Evolutionary conservation across 2,888 invertebrate genomes (phyloP).

Genomic region (Achlya flavicornis): DNA sequence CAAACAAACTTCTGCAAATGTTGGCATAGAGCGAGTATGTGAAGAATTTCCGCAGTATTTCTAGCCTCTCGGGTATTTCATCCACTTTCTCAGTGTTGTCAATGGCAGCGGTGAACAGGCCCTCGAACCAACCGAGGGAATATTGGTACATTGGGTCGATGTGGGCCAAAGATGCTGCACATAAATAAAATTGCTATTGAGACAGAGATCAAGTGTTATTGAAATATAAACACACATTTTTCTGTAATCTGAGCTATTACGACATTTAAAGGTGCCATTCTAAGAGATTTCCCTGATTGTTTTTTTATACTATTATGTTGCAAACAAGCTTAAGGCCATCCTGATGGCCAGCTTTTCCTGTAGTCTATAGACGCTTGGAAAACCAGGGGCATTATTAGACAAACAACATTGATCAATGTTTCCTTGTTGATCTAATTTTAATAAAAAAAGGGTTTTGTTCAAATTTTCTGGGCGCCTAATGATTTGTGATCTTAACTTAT

Average conservation of each 20-base stretch:
- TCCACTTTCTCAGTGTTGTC: conserved; percentile 94
- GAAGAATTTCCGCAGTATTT: conserved; percentile 90
- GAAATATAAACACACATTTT: no score
- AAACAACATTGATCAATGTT: not conserved
- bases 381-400: no score
- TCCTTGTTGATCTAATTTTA: not conserved
- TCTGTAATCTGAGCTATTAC: no score
- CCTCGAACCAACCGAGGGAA: conserved; percentile 96
- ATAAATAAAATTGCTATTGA: conserved; percentile 3
- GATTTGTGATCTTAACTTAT: not conserved
- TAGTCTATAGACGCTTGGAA: no score
- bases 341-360: no score
- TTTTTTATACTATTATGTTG: no score
- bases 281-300: no score
- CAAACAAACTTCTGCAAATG: conserved; percentile 96
- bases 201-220: no score
- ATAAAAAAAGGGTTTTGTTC: no score
- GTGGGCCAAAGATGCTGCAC: conserved; percentile 90
- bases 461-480: no score
- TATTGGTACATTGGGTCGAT: conserved; percentile 99
- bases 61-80: conserved; percentile 88
- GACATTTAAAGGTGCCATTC: no score
- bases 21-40: conserved; percentile 95
- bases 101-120: conserved; percentile 92
- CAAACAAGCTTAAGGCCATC: no score